Evolutionary conservation across 30 jellyfish, hydroid and myxozoan species (phyloP).

Genomic region (Mastigias papua): DNA sequence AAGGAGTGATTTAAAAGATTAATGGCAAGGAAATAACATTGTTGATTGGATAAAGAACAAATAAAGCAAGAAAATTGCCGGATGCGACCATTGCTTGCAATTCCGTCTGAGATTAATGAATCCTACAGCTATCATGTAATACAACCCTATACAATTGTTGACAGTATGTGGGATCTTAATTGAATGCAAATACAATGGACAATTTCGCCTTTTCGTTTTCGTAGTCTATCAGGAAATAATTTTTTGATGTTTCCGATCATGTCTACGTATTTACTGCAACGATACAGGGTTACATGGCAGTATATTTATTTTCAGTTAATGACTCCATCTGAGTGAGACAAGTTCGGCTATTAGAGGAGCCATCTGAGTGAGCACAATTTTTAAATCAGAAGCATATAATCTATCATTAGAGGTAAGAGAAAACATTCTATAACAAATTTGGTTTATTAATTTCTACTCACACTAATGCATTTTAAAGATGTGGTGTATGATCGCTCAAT

Average conservation of each 20-base stretch:
- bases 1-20: neutral
- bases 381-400: no score
- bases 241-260: constrained; percentile 4
- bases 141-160: neutral
- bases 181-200: neutral
- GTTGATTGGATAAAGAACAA: neutral
- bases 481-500: no score
- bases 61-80: constrained; percentile 3
- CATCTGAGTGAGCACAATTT: no score
- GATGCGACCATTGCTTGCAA: neutral
- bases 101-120: neutral
- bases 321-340: no score
- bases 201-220: neutral
- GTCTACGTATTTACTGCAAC: neutral
- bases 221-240: neutral
- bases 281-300: neutral
- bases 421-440: no score
- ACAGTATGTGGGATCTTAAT: neutral
- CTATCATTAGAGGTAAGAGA: no score
- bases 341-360: no score
- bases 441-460: no score
- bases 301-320: neutral
- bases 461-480: no score
- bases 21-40: neutral
- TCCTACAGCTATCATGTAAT: neutral